Evolutionary conservation across 2,113 vertebrate species (phyloP).

Genomic region (Columba janthina): DNA sequence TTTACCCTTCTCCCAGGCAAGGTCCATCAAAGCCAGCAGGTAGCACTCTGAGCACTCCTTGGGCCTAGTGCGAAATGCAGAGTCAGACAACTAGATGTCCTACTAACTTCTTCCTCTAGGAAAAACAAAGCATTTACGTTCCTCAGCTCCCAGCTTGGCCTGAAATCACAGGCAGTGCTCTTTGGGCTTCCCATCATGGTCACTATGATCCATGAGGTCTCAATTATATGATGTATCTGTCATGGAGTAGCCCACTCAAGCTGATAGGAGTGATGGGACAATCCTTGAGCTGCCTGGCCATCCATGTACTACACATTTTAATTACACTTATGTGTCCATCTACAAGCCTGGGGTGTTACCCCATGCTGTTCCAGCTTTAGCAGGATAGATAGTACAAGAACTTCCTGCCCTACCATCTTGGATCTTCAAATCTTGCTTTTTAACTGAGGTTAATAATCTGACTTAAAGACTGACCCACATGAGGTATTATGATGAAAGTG

Average conservation of each 20-base stretch:
- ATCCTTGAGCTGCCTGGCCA: not conserved
- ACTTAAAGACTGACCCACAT: not conserved
- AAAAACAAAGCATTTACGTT: not conserved
- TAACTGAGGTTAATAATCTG: not conserved
- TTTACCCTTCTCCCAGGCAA: not conserved
- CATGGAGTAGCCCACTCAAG: not conserved
- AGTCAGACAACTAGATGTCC: not conserved
- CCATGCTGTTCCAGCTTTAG: not conserved
- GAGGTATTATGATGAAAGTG: not conserved
- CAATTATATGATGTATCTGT: accelerated
- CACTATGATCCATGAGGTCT: not conserved
- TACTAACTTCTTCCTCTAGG: not conserved
- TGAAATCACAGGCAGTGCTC: not conserved
- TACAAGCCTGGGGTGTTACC: not conserved
- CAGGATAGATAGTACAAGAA: not conserved
- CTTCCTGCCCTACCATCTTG: not conserved
- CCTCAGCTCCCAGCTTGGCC: not conserved
- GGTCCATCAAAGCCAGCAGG: not conserved
- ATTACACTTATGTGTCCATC: not conserved
- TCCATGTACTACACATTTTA: not conserved
- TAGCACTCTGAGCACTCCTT: not conserved
- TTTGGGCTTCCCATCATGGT: not conserved
- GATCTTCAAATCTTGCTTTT: not conserved
- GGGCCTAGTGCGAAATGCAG: not conserved
- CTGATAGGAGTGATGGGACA: not conserved